These are phyloP conservation scores for Ectropis grisescens DNA, from an alignment of 1,140 invertebrate species.

Conservation along the genomic window DNA sequence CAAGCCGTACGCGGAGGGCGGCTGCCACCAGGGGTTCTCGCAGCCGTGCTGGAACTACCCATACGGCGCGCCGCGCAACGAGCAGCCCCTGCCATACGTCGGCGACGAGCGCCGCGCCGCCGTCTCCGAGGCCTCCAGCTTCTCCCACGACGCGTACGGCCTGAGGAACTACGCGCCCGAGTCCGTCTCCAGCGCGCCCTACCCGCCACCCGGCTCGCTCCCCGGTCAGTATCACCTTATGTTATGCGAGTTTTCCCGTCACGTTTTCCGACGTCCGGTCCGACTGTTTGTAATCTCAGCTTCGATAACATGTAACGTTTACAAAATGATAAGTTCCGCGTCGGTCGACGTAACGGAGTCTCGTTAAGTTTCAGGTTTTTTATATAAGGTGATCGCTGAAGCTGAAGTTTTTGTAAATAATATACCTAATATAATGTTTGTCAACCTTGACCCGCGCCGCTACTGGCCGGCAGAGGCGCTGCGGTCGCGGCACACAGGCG, in stretches of 20 bases:
- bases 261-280: constrained; percentile 33
- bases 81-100: constrained; percentile 76
- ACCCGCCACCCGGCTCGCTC: constrained; percentile 81
- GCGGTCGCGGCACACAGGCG: constrained; percentile 27
- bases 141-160: constrained; percentile 82
- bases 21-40: constrained; percentile 81
- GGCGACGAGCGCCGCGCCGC: constrained; percentile 78
- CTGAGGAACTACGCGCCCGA: constrained; percentile 83
- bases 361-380: not conserved
- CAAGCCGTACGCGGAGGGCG: constrained; percentile 73
- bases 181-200: constrained; percentile 82
- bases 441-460: constrained; percentile 52
- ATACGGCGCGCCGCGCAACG: constrained; percentile 76
- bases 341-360: constrained; percentile 2
- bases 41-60: constrained; percentile 82
- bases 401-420: constrained; percentile 43
- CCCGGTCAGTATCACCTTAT: constrained; percentile 43
- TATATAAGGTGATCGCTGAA: constrained; percentile 4
- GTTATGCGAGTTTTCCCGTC: constrained; percentile 9
- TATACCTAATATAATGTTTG: constrained; percentile 45
- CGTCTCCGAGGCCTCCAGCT: constrained; percentile 75
- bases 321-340: constrained; percentile 36
- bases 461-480: constrained; percentile 45
- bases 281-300: constrained; percentile 47
- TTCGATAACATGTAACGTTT: constrained; percentile 41